These are phyloP conservation scores for Heliangelus exortis DNA, from an alignment of 2,797 vertebrate species.

Conservation along the genomic window DNA sequence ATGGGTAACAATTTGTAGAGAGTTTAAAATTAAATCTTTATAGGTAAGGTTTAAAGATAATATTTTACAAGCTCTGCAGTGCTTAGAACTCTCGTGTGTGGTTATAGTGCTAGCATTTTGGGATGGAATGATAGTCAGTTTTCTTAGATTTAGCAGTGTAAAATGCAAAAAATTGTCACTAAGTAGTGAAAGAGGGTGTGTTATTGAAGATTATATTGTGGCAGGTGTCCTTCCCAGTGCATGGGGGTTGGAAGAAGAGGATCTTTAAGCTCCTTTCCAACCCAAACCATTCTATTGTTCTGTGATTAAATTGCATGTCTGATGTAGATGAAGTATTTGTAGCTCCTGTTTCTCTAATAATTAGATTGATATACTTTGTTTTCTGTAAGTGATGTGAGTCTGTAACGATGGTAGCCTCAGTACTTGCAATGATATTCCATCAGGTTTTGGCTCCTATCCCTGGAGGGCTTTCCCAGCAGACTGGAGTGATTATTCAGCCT, in stretches of 20 bases:
- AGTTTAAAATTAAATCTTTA: not conserved
- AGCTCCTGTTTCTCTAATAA: not conserved
- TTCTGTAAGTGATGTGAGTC: not conserved
- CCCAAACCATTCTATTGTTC: too few species aligned
- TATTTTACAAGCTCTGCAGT: not conserved
- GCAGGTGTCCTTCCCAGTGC: too few species aligned
- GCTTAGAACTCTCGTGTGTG: not conserved
- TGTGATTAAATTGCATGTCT: not conserved
- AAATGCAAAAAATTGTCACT: not conserved
- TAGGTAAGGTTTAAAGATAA: not conserved
- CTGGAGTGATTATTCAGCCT: slow-evolving; percentile 98
- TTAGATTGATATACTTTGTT: not conserved
- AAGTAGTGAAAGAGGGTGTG: not conserved
- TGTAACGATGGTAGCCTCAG: not conserved
- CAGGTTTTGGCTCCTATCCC: slow-evolving; percentile 94
- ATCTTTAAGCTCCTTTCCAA: too few species aligned
- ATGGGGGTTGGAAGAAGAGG: too few species aligned
- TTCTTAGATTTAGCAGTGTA: not conserved
- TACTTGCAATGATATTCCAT: slow-evolving; percentile 22
- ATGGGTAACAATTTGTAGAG: not conserved
- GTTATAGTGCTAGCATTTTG: not conserved
- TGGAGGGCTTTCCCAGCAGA: slow-evolving; percentile 92
- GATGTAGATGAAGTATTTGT: not conserved
- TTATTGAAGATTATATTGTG: not conserved
- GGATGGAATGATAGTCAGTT: not conserved